Base-by-base conservation (phyloP, 2,113 vertebrate genomes). In the Hirundichthys speculiger region DNA sequence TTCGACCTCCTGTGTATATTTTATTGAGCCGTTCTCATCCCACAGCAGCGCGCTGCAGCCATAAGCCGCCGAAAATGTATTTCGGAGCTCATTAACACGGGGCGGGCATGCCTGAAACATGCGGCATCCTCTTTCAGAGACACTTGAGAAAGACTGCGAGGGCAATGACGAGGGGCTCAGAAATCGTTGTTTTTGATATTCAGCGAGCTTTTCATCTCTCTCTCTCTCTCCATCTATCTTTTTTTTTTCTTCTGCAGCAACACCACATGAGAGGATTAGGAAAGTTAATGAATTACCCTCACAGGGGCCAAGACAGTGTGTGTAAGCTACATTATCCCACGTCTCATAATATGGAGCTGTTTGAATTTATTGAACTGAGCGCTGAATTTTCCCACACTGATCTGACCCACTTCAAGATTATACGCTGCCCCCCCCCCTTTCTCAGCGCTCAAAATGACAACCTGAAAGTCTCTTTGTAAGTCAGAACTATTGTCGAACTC, bases 21-120 rank as follows among this genome's bases (percentile, higher is more conserved):
- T 93, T 93, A 93, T 94, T 92, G 92, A 94, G 89, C 92, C 84
- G 88, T 79, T 93, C 91, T 92, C 90, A 92, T 93, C 92, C 91
- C 86, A 85, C 81, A 75, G 89, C 70, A 64, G 74, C 67, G 76
- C 49, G 30, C 76, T 11, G 76, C 82, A 48, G 80, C 89, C 83
- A 91, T 90, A 90, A 91, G 86, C 87, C 77, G 81, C 86, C 70
- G 85, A 92, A 93, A 94, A 94, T 93, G 91, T 94, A 92, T 92
- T 92, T 94, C 40, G 68, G 80, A 77, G 85, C 89, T 93, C 91
- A 92, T 93, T 93, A 93, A 91, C 86, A 88, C 75, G 30, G 75
- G 78, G 80, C 68, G 67, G 61, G 73, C 88, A 91, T 76, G 83
- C 70, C 64, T 83, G 77, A 68, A 84, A 78, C 87, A 86, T 88